phyloP scores from a whole-genome alignment of 2,888 invertebrate genomes.

The Acrobasis suavella region DNA sequence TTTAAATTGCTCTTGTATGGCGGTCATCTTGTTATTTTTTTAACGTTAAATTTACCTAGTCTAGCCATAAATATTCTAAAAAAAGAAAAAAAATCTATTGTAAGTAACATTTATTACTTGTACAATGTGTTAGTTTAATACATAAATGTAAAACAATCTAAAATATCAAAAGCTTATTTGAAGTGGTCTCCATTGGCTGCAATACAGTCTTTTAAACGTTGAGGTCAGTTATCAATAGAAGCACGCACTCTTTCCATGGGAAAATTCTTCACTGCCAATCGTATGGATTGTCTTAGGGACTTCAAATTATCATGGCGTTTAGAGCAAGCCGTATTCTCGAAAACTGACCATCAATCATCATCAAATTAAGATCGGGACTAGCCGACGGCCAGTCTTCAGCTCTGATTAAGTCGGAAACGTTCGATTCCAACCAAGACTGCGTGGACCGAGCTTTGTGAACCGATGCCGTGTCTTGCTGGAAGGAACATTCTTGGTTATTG shows the following conservation, averaged over 20 bases:
- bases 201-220: constrained; percentile 19
- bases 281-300: constrained; percentile 5
- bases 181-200: constrained; percentile 13
- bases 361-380: constrained; percentile 26
- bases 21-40: too few relatives aligned
- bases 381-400: constrained; percentile 25
- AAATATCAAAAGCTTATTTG: constrained; percentile 14
- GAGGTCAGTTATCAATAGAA: constrained; percentile 28
- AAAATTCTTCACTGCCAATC: constrained; percentile 27
- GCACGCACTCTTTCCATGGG: constrained; percentile 23
- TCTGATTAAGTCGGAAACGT: not conserved
- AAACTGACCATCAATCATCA: constrained; percentile 27
- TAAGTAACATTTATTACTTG: not conserved
- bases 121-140: not conserved
- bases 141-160: not conserved
- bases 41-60: not conserved
- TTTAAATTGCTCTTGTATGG: too few relatives aligned
- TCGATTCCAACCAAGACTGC: not conserved
- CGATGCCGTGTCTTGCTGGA: not conserved
- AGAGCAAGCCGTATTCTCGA: constrained; percentile 21
- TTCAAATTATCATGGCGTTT: constrained; percentile 22
- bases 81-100: not conserved
- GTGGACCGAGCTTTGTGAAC: not conserved
- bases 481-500: not conserved
- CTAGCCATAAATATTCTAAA: not conserved